Base-by-base conservation (phyloP, 2,797 vertebrate species). In the Adelosebastes latens region DNA sequence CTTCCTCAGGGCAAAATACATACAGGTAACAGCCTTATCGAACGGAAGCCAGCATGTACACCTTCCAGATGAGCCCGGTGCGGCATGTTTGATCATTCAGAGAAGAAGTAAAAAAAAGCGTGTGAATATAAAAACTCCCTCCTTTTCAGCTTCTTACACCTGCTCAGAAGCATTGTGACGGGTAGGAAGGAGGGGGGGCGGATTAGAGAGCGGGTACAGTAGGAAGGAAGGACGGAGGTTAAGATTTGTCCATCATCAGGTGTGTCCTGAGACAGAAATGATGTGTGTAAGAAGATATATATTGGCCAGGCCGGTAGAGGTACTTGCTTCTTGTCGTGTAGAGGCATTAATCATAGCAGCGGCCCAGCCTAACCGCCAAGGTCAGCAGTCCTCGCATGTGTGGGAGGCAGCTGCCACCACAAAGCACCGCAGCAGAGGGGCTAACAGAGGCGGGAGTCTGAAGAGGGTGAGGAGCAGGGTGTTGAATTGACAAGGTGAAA, bases 331-430 rank as follows among this genome's bases (percentile, higher is more conserved):
- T 93, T 83, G 89, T 93, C 93, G 94, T 94, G 93, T 96, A 88
- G 83, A 91, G 90, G 89, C 94, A 96, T 96, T 95, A 96, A 96
- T 96, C 93, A 95, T 88, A 85, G 91, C 89, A 75, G 80, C 42
- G 82, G 87, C 89, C 87, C 85, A 74, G 81, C 53, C 67, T 84
- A 91, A 90, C 81, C 89, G 73, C 92, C 94, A 95, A 95, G 95
- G 95, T 96, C 94, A 93, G 93, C 88, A 77, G 86, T 93, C 88
- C 81, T 91, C 34, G 58, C 72, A 74, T 89, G 88, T 92, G 94
- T 94, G 93, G 94, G 93, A 91, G 88, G 89, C 83, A 85, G 86
- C 90, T 89, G 87, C 90, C 89, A 79, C 80, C 84, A 76, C 84
- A 80, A 84, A 90, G 81, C 42, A 27, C 65, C 62, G 68, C 84